phyloP scores from a whole-genome alignment of 2,113 vertebrate genomes.

The Nansenia antarctica region DNA sequence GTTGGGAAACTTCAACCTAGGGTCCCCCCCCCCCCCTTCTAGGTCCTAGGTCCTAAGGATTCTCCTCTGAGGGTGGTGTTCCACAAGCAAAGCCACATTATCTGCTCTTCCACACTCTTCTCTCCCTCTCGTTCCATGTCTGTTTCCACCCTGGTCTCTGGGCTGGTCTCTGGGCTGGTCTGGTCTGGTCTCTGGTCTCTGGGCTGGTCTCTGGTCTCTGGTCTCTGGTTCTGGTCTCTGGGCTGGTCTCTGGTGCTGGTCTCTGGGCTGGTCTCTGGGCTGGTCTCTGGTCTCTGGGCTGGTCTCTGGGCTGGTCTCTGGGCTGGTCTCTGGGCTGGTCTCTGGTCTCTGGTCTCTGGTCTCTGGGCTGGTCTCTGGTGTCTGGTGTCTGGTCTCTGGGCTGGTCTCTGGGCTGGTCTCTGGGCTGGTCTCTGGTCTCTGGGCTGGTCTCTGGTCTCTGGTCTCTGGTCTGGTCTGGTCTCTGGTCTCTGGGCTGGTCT shows the following conservation, averaged over 20 bases:
- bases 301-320: constrained; percentile 3
- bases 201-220: constrained; percentile 14
- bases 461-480: constrained; percentile 12
- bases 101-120: neutral
- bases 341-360: constrained; percentile 1
- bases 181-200: neutral
- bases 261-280: constrained; percentile 16
- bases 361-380: constrained; percentile 10
- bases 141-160: neutral
- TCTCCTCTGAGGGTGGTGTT: neutral
- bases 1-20: neutral
- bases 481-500: constrained; percentile 3
- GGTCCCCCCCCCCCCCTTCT: neutral
- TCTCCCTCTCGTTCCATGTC: constrained; percentile 24
- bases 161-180: constrained; percentile 26
- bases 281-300: constrained; percentile 6
- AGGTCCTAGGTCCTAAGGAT: no score
- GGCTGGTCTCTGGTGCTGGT: no score
- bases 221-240: constrained; percentile 1
- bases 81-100: neutral
- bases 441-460: constrained; percentile 14
- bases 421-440: constrained; percentile 10
- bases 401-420: constrained; percentile 4
- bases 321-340: constrained; percentile 21
- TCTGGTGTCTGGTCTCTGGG: constrained; percentile 17